These are phyloP conservation scores for Piprites chloris DNA, from an alignment of 2,113 vertebrate species.

Conservation along the genomic window DNA sequence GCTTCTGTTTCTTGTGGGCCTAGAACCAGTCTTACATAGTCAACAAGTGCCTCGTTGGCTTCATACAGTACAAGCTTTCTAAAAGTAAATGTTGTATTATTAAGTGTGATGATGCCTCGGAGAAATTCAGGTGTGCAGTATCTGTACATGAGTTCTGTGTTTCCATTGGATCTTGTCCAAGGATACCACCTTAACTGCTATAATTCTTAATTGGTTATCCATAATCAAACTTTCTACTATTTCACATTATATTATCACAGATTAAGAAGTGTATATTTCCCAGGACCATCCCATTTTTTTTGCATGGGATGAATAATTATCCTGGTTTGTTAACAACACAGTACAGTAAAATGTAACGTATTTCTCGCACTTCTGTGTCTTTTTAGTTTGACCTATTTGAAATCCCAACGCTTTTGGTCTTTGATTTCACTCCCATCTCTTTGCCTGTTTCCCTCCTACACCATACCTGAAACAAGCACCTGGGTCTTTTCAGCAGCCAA, in stretches of 20 bases:
- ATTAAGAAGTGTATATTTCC: not conserved
- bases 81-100: not conserved
- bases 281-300: not conserved
- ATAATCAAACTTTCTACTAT: not conserved
- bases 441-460: not conserved
- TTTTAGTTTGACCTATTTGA: not conserved
- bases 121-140: not conserved
- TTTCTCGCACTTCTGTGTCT: not conserved
- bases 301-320: not conserved
- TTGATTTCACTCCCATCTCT: not conserved
- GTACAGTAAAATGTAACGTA: not conserved
- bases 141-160: not conserved
- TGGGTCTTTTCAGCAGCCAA: not conserved
- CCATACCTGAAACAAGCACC: not conserved
- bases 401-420: not conserved
- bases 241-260: not conserved
- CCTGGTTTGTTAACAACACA: not conserved
- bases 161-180: not conserved
- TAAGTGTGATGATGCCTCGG: not conserved
- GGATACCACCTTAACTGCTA: not conserved
- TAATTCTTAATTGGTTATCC: not conserved
- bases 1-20: not conserved
- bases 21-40: not conserved
- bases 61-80: not conserved
- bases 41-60: not conserved